Percentiles rank a stretch among this genome's conserved stretches.
Evolutionary conservation across 2,888 invertebrate species (phyloP).

Genomic region (Pristionchus mayeri): DNA sequence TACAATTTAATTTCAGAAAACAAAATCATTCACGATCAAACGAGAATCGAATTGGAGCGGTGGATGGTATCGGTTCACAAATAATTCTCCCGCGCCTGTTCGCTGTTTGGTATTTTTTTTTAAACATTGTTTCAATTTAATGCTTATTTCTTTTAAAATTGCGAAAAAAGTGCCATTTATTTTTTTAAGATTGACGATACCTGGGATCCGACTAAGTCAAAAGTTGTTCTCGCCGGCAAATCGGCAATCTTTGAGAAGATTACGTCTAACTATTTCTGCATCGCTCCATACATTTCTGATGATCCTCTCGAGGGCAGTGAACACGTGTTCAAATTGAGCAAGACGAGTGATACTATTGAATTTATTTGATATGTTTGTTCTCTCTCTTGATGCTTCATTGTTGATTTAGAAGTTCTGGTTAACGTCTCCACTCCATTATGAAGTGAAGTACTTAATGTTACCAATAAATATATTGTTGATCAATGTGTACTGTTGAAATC

Average conservation of each 20-base stretch:
- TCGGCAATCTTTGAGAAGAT: not conserved
- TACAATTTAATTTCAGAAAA: not conserved
- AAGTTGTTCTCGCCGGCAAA: not conserved
- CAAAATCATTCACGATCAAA: not conserved
- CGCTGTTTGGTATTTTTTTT: not conserved
- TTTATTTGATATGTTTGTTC: too few relatives aligned
- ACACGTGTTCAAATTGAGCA: too few relatives aligned
- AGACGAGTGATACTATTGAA: too few relatives aligned
- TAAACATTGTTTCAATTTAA: not conserved
- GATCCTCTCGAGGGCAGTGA: slow-evolving; percentile 1
- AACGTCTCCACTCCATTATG: too few relatives aligned
- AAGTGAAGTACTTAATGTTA: too few relatives aligned
- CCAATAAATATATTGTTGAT: too few relatives aligned
- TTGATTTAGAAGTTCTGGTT: too few relatives aligned
- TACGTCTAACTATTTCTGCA: not conserved
- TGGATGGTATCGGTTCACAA: not conserved
- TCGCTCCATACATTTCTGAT: not conserved
- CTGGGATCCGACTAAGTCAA: not conserved
- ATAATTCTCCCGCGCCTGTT: not conserved
- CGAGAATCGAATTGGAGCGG: not conserved
- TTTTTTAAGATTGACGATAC: not conserved
- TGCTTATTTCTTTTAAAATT: not conserved
- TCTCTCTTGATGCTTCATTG: too few relatives aligned
- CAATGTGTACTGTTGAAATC: too few relatives aligned
- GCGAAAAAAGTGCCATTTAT: too few relatives aligned